phyloP scores from a whole-genome alignment of 2,888 invertebrate species.

The Pheosia tremula region DNA sequence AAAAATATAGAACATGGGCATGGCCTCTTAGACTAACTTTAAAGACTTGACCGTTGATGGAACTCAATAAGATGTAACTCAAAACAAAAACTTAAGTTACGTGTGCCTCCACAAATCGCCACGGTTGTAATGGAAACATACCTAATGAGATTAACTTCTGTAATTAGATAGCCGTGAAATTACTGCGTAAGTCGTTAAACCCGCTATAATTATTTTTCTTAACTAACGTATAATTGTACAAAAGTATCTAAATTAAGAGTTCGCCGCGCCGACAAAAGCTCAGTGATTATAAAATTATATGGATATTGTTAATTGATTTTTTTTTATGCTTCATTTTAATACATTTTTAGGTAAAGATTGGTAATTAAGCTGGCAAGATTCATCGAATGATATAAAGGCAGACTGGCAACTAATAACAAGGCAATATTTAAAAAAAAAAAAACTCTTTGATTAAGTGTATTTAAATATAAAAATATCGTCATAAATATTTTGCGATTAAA shows the following conservation, averaged over 20 bases:
- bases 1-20: too few relatives aligned
- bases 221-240: slow-evolving; percentile 16
- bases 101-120: too few relatives aligned
- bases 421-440: not conserved
- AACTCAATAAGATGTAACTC: too few relatives aligned
- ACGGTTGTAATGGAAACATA: slow-evolving; percentile 47
- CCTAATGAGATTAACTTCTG: slow-evolving; percentile 58
- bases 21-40: too few relatives aligned
- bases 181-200: slow-evolving; percentile 53
- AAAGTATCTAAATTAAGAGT: slow-evolving; percentile 18
- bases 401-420: not conserved
- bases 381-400: not conserved
- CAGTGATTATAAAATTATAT: slow-evolving; percentile 29
- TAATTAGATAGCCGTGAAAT: slow-evolving; percentile 69
- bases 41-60: too few relatives aligned
- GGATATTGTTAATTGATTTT: slow-evolving; percentile 43
- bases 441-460: too few relatives aligned
- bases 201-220: slow-evolving; percentile 40
- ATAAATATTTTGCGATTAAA: too few relatives aligned
- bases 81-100: too few relatives aligned
- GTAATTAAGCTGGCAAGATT: not conserved
- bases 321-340: slow-evolving; percentile 29
- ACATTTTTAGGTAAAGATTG: slow-evolving; percentile 1
- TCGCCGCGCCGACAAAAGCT: slow-evolving; percentile 29
- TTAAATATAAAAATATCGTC: too few relatives aligned